These are phyloP conservation scores for Chrysodeixis includens DNA, from an alignment of 2,888 invertebrate species.

Conservation along the genomic window DNA sequence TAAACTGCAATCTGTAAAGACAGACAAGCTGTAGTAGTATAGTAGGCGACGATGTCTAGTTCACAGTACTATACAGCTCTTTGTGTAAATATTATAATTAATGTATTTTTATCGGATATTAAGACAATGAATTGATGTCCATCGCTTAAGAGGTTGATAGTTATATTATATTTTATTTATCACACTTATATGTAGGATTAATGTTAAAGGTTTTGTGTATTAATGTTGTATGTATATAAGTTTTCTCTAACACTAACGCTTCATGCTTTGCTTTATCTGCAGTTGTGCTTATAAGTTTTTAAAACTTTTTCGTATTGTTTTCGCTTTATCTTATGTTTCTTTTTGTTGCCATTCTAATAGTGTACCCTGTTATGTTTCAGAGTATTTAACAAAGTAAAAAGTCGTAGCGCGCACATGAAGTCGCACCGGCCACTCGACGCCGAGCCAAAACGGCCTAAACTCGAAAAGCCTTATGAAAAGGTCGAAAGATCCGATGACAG, in stretches of 20 bases:
- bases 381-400: conserved; percentile 99
- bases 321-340: conserved; percentile 66
- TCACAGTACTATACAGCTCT: conserved; percentile 65
- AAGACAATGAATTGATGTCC: conserved; percentile 78
- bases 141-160: conserved; percentile 70
- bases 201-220: conserved; percentile 75
- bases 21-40: conserved; percentile 43
- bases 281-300: conserved; percentile 65
- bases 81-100: conserved; percentile 78
- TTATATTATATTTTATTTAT: conserved; percentile 75
- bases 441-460: conserved; percentile 92
- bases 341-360: conserved; percentile 83
- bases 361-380: conserved; percentile 91
- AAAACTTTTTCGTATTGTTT: conserved; percentile 60
- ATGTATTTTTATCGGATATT: conserved; percentile 73
- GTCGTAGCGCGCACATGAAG: conserved; percentile 99
- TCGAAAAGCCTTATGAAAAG: conserved; percentile 90
- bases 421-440: conserved; percentile 97
- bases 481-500: conserved; percentile 87
- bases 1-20: conserved; percentile 32
- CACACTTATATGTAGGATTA: conserved; percentile 71
- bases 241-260: conserved; percentile 76
- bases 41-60: conserved; percentile 61
- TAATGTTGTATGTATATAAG: conserved; percentile 77
- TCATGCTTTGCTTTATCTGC: conserved; percentile 76